These are phyloP conservation scores for Pangasius sanitwongsei DNA, from an alignment of 2,797 vertebrate species.

Conservation along the genomic window DNA sequence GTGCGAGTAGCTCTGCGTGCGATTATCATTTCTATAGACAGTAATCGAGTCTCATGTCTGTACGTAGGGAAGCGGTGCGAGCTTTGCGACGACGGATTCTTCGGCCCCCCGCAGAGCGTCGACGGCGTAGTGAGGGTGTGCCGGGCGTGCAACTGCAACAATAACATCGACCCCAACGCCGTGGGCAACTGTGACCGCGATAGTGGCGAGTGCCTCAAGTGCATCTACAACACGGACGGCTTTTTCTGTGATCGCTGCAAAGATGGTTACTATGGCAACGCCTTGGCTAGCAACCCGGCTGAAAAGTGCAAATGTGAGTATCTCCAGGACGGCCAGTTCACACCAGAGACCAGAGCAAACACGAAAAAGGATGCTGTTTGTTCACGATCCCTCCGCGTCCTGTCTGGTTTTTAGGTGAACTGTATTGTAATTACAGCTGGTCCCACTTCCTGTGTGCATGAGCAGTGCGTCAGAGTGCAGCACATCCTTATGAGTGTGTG, in stretches of 20 bases:
- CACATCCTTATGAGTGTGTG: background rate
- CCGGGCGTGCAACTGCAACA: constrained; percentile 88
- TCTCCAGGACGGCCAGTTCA: background rate
- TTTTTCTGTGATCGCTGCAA: constrained; percentile 94
- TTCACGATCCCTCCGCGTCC: background rate
- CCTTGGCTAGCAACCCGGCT: constrained; percentile 73
- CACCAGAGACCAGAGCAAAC: background rate
- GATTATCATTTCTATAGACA: no score
- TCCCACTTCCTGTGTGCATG: background rate
- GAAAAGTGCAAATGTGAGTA: constrained; percentile 88
- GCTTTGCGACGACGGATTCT: constrained; percentile 94
- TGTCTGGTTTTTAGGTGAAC: background rate
- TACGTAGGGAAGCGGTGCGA: constrained; percentile 91
- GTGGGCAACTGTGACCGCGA: constrained; percentile 91
- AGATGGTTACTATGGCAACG: constrained; percentile 87
- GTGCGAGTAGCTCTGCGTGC: background rate
- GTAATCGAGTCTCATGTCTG: background rate
- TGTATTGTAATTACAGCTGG: background rate
- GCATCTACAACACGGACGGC: constrained; percentile 89
- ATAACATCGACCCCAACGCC: constrained; percentile 93
- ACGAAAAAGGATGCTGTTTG: background rate
- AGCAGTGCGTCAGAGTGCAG: background rate
- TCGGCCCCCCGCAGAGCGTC: constrained; percentile 86
- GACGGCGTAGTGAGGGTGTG: constrained; percentile 78
- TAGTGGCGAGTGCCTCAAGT: constrained; percentile 91